Evolutionary conservation across 1,140 invertebrate genomes (phyloP), one percentile per base, ranked within the genome.

Genomic region (Bombus waltoni): DNA sequence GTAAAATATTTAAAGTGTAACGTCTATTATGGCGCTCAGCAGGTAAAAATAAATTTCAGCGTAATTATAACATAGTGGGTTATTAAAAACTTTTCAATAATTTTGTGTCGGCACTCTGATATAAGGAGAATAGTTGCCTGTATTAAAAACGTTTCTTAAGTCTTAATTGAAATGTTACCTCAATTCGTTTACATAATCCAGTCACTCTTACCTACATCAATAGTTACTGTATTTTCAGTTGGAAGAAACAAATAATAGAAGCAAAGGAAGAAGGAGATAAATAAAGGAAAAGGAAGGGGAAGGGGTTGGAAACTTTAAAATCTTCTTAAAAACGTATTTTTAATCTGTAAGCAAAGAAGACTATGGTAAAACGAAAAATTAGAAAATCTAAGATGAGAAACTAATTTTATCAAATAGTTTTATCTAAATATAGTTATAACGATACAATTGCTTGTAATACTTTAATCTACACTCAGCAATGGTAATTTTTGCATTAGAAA

Each of bases 141-240:
- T 25, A 9, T 53, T 53, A 22, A 53, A 53, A 53, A 11, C 2
- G 15, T 32, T 47, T 28, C n/a, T 42, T 79, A 79, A 79, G 13
- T 53, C 77, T 79, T 79, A 68, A 68, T 79, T 79, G n/a, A 47
- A 79, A 68, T 79, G 77, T 68, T 79, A 79, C 68, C n/a, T 79
- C 18, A 18, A 47, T 79, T 68, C 77, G 44, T 79, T 79, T 68
- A 47, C 77, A 79, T 79, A 79, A 79, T 79, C 77, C 77, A 68
- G 42, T 68, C 66, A n/a, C 65, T 32, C 35, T 47, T 32, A 59
- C 62, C 4, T 68, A 66, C 65, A 35, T 79, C n/a, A 53, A 3
- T 68, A 66, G 22, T 25, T n/a, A 62, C n/a, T 62, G 42, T 32
- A 68, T 79, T 79, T 79, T 68, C 77, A 66, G 42, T 28, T 2